phyloP scores from a whole-genome alignment of 1,140 invertebrate genomes.

The Parasteatoda tepidariorum region DNA sequence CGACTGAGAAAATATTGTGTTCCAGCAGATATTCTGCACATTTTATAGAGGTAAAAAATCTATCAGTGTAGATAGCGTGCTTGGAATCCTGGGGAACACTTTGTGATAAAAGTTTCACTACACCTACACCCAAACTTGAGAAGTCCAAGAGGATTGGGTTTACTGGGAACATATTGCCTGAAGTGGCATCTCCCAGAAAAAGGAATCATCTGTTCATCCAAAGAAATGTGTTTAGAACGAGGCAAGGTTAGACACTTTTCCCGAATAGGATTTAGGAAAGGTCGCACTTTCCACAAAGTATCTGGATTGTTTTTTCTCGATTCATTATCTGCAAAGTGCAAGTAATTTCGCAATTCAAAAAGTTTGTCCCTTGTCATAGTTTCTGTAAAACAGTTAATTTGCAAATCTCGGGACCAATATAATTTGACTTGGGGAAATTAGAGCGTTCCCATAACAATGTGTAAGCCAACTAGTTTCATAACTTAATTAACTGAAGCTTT shows the following conservation, averaged over 20 bases:
- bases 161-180: neutral
- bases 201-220: slow-evolving; percentile 3
- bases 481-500: neutral
- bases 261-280: neutral
- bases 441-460: neutral
- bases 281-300: neutral
- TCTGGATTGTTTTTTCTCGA: too few species aligned
- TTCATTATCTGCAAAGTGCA: neutral
- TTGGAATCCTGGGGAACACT: neutral
- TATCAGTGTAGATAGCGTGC: neutral
- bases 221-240: neutral
- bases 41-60: neutral
- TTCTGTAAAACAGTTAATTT: neutral
- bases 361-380: neutral
- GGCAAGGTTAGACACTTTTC: neutral
- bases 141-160: neutral
- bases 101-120: neutral
- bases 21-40: neutral
- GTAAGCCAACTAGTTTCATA: neutral
- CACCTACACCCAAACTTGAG: neutral
- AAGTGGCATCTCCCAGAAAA: neutral
- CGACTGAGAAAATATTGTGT: neutral
- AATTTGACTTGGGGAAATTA: neutral
- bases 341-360: neutral
- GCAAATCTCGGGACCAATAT: neutral